Conservation (phyloP, 2,888 invertebrate genomes). For the Drosophila borealis region DNA sequence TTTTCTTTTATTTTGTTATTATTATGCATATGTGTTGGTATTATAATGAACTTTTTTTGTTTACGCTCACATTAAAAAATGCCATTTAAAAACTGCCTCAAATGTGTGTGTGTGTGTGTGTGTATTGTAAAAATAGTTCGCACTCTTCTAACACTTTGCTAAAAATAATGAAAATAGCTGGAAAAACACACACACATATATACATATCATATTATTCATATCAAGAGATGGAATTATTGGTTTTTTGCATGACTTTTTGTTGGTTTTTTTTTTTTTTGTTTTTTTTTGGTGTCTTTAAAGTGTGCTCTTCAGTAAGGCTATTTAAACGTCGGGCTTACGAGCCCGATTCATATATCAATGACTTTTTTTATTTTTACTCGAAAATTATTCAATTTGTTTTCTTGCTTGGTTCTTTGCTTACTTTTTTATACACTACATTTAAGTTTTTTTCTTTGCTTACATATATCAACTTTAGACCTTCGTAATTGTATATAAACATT, state of each 20-base stretch:
- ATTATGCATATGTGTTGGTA: constrained; percentile 30
- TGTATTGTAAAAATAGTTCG: constrained; percentile 40
- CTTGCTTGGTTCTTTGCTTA: constrained; percentile 68
- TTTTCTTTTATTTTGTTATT: constrained; percentile 23
- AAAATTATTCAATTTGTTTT: constrained; percentile 34
- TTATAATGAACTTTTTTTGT: constrained; percentile 20
- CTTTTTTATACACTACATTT: constrained; percentile 53
- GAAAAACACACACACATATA: neutral
- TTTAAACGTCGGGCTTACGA: constrained; percentile 29
- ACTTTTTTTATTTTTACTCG: neutral
- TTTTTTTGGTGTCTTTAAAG: constrained; percentile 12
- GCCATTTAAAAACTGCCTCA: constrained; percentile 42
- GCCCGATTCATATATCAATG: constrained; percentile 14
- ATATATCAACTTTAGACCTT: constrained; percentile 36
- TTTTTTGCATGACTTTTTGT: constrained; percentile 5
- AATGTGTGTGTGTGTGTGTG: constrained; percentile 5
- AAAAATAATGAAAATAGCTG: neutral
- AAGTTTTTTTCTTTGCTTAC: constrained; percentile 18
- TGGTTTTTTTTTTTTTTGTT: neutral
- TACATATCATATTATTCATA: neutral
- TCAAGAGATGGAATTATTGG: constrained; percentile 11
- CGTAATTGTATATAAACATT: constrained; percentile 59
- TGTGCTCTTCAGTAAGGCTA: constrained; percentile 37
- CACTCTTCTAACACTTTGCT: constrained; percentile 14
- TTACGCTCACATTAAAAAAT: constrained; percentile 19